Evolutionary conservation across 1,140 invertebrate genomes (phyloP).

Genomic region (Camponotus vicinus): DNA sequence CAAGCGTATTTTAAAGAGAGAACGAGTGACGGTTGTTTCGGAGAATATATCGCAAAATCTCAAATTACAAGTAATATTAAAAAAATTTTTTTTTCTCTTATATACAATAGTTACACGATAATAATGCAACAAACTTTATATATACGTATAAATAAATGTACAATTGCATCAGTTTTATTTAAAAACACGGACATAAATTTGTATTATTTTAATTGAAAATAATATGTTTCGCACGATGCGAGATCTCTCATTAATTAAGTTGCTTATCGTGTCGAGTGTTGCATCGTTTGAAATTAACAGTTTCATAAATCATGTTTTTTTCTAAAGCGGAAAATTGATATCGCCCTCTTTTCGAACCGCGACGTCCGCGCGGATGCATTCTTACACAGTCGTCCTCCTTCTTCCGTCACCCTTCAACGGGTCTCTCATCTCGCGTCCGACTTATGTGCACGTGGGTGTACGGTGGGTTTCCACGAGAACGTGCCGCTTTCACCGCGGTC

Average conservation of each 20-base stretch:
- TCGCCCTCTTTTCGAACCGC: not conserved
- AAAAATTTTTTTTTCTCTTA: not conserved
- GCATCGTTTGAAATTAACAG: not conserved
- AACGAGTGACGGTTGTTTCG: too few relatives aligned
- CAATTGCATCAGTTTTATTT: not conserved
- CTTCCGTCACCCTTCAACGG: slow-evolving; percentile 34
- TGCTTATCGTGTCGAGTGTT: not conserved
- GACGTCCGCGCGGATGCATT: not conserved
- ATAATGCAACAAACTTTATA: not conserved
- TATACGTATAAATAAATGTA: not conserved
- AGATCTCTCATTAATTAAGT: not conserved
- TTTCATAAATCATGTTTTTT: not conserved
- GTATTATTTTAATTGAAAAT: not conserved
- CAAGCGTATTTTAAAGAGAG: not conserved
- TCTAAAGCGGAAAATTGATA: not conserved
- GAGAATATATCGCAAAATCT: not conserved
- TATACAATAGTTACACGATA: not conserved
- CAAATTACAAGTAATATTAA: not conserved
- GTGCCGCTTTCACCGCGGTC: slow-evolving; percentile 61
- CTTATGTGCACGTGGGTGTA: slow-evolving; percentile 51
- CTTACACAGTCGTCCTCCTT: not conserved
- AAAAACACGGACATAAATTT: not conserved
- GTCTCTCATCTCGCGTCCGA: slow-evolving; percentile 38
- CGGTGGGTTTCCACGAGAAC: slow-evolving; percentile 47
- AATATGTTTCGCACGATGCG: not conserved